phyloP scores from a whole-genome alignment of 2,797 vertebrate genomes.

The Ctenopoma multispine region DNA sequence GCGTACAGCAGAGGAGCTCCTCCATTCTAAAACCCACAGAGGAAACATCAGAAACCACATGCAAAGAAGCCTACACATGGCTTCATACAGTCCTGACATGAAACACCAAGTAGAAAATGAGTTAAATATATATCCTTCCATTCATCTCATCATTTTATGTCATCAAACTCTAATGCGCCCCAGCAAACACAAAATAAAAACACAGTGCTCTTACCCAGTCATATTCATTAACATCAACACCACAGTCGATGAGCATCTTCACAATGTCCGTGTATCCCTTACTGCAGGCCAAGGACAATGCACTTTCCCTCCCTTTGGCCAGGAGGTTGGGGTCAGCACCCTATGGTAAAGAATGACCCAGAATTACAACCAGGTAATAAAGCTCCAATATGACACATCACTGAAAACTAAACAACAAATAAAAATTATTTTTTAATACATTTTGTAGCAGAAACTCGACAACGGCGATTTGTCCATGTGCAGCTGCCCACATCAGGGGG shows the following conservation, averaged over 20 bases:
- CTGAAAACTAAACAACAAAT: too few species aligned
- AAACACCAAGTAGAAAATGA: too few species aligned
- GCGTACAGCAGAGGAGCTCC: conserved; percentile 97
- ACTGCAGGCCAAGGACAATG: conserved; percentile 95
- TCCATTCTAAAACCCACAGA: conserved; percentile 89
- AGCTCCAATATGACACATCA: too few species aligned
- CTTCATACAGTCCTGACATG: too few species aligned
- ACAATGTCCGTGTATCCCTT: conserved; percentile 98
- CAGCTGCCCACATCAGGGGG: conserved; percentile 98
- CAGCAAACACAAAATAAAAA: not conserved
- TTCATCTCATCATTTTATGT: too few species aligned
- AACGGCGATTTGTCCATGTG: conserved; percentile 97
- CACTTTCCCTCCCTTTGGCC: conserved; percentile 96
- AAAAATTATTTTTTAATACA: conserved; percentile 71
- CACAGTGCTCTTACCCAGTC: conserved; percentile 90
- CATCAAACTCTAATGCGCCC: not conserved
- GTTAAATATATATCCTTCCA: too few species aligned
- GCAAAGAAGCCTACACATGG: too few species aligned
- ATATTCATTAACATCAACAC: conserved; percentile 97
- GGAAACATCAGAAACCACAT: not conserved
- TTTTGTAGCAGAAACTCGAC: conserved; percentile 99
- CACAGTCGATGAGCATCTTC: conserved; percentile 97
- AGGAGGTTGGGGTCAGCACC: conserved; percentile 95
- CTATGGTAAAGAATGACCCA: conserved; percentile 67
- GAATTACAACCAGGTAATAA: too few species aligned